These are phyloP conservation scores for Gymnothorax reevesii DNA, from an alignment of 2,797 vertebrate genomes.

Conservation along the genomic window DNA sequence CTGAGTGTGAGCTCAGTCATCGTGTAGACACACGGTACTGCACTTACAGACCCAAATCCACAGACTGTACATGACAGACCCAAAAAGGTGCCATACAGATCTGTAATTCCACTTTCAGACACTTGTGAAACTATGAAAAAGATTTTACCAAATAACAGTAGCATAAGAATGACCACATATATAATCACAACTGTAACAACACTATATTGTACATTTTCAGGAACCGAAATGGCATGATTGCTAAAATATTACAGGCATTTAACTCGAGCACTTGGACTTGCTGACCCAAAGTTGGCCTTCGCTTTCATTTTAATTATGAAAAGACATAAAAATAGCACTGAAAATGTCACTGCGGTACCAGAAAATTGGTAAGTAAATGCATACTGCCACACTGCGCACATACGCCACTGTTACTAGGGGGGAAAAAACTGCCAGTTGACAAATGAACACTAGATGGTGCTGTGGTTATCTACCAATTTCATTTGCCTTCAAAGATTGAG, in stretches of 20 bases:
- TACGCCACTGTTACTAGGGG: neutral
- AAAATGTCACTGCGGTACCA: neutral
- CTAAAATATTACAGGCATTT: neutral
- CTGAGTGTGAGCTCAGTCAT: neutral
- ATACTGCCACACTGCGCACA: neutral
- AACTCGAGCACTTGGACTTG: neutral
- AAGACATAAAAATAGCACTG: neutral
- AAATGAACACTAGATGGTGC: slow-evolving; percentile 17
- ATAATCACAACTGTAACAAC: neutral
- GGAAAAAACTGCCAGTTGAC: neutral
- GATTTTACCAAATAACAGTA: no score
- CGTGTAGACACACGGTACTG: neutral
- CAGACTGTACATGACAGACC: neutral
- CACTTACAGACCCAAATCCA: neutral
- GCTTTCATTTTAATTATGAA: neutral
- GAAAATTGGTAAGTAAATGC: neutral
- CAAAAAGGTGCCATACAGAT: neutral
- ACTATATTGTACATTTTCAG: neutral
- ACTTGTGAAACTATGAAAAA: no score
- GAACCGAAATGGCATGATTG: neutral
- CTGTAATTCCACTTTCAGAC: no score
- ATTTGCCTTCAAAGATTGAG: neutral
- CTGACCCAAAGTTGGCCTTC: neutral
- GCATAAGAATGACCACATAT: no score
- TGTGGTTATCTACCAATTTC: slow-evolving; percentile 1